These are phyloP conservation scores for Neotoxoptera formosana DNA, from an alignment of 1,140 invertebrate genomes.

Conservation along the genomic window DNA sequence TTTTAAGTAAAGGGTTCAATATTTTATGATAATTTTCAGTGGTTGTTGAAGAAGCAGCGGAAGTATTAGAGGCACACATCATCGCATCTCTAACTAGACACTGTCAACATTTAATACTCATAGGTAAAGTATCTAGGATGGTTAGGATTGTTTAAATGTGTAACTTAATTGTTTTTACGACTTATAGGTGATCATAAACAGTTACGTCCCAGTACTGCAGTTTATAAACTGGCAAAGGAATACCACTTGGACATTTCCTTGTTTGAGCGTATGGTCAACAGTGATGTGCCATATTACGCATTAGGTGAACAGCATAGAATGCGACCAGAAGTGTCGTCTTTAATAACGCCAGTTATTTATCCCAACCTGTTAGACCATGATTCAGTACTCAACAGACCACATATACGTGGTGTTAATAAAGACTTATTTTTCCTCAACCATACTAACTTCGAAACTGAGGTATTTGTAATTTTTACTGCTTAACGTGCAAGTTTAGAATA, in stretches of 20 bases:
- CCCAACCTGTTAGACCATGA: conserved; percentile 67
- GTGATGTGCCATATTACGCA: conserved; percentile 67
- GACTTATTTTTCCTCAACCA: conserved; percentile 74
- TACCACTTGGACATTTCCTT: conserved; percentile 75
- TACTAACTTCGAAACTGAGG: conserved; percentile 64
- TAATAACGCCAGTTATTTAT: conserved; percentile 72
- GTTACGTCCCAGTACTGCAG: conserved; percentile 10
- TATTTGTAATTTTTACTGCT: not conserved
- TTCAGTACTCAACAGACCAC: conserved; percentile 66
- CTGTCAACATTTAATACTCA: conserved; percentile 81
- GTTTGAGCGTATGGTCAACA: conserved; percentile 76
- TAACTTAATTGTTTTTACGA: not conserved
- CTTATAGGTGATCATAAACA: conserved; percentile 52
- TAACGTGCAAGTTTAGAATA: not conserved
- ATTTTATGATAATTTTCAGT: conserved; percentile 63
- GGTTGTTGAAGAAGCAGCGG: conserved; percentile 85
- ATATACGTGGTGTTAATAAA: conserved; percentile 66
- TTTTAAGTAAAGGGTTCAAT: not conserved
- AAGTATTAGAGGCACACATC: conserved; percentile 81
- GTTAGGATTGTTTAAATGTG: not conserved
- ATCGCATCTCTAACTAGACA: conserved; percentile 72
- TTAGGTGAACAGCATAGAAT: conserved; percentile 73
- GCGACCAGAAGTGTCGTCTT: conserved; percentile 71
- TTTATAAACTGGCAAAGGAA: conserved; percentile 60
- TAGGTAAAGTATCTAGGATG: conserved; percentile 67